phyloP scores from a whole-genome alignment of 2,888 invertebrate species.

The Trissolcus japonicus region DNA sequence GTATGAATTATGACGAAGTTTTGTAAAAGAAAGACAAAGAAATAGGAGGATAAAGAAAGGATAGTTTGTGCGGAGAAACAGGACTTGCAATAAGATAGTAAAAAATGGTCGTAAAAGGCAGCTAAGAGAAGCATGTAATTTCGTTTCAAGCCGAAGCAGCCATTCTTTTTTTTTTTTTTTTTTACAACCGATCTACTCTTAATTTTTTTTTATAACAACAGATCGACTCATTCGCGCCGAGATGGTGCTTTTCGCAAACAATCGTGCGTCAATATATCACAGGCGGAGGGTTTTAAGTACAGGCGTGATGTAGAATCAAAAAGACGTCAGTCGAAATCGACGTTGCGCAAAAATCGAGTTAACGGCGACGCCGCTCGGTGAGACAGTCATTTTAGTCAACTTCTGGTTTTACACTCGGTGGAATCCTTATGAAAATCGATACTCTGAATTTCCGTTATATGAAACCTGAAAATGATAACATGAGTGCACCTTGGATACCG shows the following conservation, averaged over 20 bases:
- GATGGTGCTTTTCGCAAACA: conserved; percentile 39
- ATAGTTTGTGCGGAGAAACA: conserved; percentile 28
- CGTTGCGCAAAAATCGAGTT: conserved; percentile 13
- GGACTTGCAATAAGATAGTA: conserved; percentile 28
- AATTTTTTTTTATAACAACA: conserved; percentile 16
- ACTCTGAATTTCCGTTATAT: conserved; percentile 43
- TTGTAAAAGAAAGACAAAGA: conserved; percentile 24
- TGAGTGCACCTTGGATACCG: not conserved
- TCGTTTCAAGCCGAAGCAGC: conserved; percentile 24
- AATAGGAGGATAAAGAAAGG: conserved; percentile 34
- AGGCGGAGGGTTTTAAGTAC: not conserved
- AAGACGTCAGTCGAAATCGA: conserved; percentile 8
- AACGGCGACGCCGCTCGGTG: conserved; percentile 27
- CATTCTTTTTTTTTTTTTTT: conserved; percentile 29
- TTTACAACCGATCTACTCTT: conserved; percentile 41
- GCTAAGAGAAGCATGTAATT: conserved; percentile 39
- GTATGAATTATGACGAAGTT: no score
- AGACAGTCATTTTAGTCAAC: conserved; percentile 44
- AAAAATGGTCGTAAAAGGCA: conserved; percentile 37
- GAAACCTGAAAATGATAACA: conserved; percentile 34
- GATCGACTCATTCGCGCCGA: conserved; percentile 23
- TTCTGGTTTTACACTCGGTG: conserved; percentile 44
- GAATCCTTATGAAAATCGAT: conserved; percentile 36
- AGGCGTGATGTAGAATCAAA: not conserved
- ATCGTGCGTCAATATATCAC: conserved; percentile 32